These are phyloP conservation scores for Phylloscopus trochiloides DNA, from an alignment of 2,113 vertebrate genomes.

Conservation along the genomic window DNA sequence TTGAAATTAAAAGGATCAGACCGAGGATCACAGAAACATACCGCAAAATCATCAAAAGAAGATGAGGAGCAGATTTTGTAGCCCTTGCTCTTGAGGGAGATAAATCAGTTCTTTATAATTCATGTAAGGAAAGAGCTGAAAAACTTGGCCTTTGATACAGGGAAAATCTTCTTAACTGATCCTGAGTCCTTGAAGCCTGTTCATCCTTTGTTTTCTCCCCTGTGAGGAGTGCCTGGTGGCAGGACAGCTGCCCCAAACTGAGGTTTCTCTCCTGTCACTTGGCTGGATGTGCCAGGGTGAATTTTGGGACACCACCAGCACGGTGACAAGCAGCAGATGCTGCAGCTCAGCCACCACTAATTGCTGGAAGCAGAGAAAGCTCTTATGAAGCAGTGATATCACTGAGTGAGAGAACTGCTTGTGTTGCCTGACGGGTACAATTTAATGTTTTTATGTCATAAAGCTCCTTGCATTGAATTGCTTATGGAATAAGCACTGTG, in stretches of 20 bases:
- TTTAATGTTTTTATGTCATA: neutral
- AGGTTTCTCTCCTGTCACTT: neutral
- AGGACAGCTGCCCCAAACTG: neutral
- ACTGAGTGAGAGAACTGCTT: neutral
- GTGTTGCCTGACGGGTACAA: neutral
- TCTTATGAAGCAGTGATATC: neutral
- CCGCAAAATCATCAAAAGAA: constrained; percentile 61
- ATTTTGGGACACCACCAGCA: neutral
- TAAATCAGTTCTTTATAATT: constrained; percentile 40
- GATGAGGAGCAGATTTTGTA: constrained; percentile 63
- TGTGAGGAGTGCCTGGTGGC: accelerated
- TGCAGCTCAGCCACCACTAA: neutral
- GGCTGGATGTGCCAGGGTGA: neutral
- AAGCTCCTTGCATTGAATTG: neutral
- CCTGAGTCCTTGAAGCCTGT: neutral
- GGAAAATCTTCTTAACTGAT: neutral
- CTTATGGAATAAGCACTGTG: neutral
- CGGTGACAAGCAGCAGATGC: neutral
- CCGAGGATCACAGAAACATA: constrained; percentile 38
- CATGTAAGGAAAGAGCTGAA: neutral
- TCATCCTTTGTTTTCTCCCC: neutral
- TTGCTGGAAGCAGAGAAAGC: neutral
- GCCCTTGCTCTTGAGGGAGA: constrained; percentile 43
- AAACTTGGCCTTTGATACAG: neutral
- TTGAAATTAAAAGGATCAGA: constrained; percentile 61